A percentile compares a stretch with the other conserved stretches of the same genome.
Conservation (phyloP, 2,888 invertebrate species). For the Chrysolina americana region DNA sequence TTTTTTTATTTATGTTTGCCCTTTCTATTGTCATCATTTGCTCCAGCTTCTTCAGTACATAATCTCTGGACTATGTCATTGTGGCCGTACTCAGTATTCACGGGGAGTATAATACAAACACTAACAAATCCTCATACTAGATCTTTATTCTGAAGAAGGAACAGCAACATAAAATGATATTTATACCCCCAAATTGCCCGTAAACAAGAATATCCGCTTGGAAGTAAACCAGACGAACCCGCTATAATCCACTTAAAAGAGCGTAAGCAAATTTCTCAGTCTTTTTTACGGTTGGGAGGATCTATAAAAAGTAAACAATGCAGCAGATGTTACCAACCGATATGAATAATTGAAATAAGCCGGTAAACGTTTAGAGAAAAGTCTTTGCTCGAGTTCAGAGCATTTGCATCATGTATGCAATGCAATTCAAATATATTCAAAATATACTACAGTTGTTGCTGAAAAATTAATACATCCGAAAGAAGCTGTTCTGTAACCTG, state of each 20-base stretch:
- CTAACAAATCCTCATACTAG: constrained; percentile 9
- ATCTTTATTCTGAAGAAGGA: not conserved
- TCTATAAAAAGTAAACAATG: constrained; percentile 21
- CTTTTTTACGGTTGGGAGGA: constrained; percentile 12
- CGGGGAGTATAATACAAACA: not conserved
- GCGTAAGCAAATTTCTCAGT: constrained; percentile 13
- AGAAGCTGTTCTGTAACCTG: not conserved
- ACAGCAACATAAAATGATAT: not conserved
- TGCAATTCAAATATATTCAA: constrained; percentile 1
- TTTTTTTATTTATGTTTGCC: not conserved
- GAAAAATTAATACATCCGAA: not conserved
- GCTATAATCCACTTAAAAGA: constrained; percentile 22
- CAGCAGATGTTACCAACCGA: constrained; percentile 20
- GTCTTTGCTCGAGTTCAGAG: not conserved
- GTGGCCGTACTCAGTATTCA: not conserved
- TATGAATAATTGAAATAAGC: constrained; percentile 16
- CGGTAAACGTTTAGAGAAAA: constrained; percentile 3
- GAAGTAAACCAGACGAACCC: constrained; percentile 13
- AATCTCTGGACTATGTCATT: not conserved
- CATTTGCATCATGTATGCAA: not conserved
- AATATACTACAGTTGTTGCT: not conserved
- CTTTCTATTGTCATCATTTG: not conserved
- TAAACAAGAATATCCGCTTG: constrained; percentile 14
- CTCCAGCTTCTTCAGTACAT: not conserved
- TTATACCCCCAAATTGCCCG: not conserved